Evolutionary conservation across 2,888 invertebrate species (phyloP), one percentile per base, ranked within the genome.

Genomic region (Tortrix viridana): DNA sequence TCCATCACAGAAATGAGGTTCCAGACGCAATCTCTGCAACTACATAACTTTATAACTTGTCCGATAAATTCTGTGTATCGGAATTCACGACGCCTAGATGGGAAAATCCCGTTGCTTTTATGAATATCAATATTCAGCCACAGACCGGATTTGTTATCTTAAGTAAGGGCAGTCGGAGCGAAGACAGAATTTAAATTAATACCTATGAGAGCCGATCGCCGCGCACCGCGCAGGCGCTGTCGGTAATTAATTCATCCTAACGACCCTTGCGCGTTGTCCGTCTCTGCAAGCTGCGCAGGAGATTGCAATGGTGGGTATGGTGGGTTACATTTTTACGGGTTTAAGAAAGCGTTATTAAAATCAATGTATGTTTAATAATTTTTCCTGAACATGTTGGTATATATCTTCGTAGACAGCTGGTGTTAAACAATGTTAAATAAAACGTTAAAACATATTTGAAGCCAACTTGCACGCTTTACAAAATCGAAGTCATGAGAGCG

Each of bases 171-270:
- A 77, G 80, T 81, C 77, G 72, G 67, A 73, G 73, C 71, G 75
- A 75, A 76, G 77, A 77, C 71, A 79, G 77, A 77, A 78, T 80
- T 82, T 80, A 82, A 86, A 85, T 85, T 79, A 78, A 79, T 72
- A 16, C 41, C 41, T 41, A 71, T 68, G 57, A 69, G 71, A 72
- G 71, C 67, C 71, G 70, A 80, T 80, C 75, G 64, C 69, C 62
- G 64, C 62, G 64, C 12, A 32, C 32, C 32, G 32, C 65, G 70
- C 68, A 65, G 67, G 41, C 65, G 69, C 68, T 63, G 67, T 64
- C 64, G 68, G 70, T 74, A 79, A 81, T 82, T 78, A 79, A 80
- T 77, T 79, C 66, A 69, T 68, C 69, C 68, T 70, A 70, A 67
- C 58, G 63, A 68, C 65, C 55, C 60, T 56, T 38, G 64, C 43